A percentile compares a stretch with the other conserved stretches of the same genome.
These are phyloP conservation scores for Cerastis leucographa DNA, from an alignment of 2,888 invertebrate species.

Conservation along the genomic window DNA sequence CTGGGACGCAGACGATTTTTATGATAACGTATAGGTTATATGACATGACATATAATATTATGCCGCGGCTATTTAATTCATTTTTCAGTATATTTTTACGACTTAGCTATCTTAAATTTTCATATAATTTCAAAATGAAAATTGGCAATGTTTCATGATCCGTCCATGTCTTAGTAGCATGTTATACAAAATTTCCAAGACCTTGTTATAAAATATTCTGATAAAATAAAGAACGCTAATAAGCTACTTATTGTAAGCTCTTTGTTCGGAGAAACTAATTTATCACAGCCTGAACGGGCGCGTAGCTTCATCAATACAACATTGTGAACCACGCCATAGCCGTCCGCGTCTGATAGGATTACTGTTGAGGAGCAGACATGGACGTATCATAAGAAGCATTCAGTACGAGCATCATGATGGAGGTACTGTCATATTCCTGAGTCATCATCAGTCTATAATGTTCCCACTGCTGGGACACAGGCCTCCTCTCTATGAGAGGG, in stretches of 20 bases:
- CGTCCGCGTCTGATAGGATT: conserved; percentile 55
- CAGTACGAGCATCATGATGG: background rate
- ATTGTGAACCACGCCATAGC: conserved; percentile 15
- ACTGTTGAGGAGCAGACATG: conserved; percentile 43
- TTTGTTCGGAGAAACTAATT: conserved; percentile 23
- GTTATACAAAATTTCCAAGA: background rate
- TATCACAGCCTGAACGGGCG: conserved; percentile 1
- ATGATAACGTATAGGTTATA: conserved; percentile 15
- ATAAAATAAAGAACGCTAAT: background rate
- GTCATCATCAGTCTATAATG: no score
- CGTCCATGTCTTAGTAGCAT: background rate
- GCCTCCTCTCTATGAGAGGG: no score
- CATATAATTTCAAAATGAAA: background rate
- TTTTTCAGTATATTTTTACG: conserved; percentile 24
- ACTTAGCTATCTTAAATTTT: background rate
- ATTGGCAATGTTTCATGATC: background rate
- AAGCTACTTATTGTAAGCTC: conserved; percentile 20
- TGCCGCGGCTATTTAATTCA: conserved; percentile 18
- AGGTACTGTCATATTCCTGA: background rate
- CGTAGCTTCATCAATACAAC: conserved; percentile 7
- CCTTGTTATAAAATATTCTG: background rate
- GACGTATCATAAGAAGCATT: conserved; percentile 36
- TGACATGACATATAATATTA: conserved; percentile 5
- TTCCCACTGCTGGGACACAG: no score
- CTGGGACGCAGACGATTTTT: conserved; percentile 32